Conservation (phyloP, 2,113 vertebrate genomes). For the Urocitellus parryii region DNA sequence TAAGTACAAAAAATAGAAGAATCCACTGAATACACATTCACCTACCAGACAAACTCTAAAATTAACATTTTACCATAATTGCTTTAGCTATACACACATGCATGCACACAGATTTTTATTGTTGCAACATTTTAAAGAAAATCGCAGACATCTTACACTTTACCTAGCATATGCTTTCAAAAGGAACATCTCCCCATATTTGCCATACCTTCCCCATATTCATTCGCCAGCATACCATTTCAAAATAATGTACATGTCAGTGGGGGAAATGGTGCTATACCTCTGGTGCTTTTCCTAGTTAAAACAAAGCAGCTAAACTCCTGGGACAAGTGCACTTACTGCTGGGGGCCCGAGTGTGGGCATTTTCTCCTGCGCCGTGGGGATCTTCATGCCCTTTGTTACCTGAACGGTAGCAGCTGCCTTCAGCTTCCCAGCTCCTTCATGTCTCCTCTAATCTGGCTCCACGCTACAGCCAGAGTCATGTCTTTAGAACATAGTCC, state of each 20-base stretch:
- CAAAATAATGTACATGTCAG: background rate
- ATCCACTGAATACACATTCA: background rate
- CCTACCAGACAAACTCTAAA: background rate
- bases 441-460: background rate
- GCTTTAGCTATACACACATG: background rate
- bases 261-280: background rate
- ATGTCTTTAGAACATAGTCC: background rate
- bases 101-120: background rate
- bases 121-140: conserved; percentile 47
- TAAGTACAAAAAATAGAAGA: conserved; percentile 29
- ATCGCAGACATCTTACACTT: background rate
- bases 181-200: background rate
- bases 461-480: background rate
- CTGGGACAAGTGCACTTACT: background rate
- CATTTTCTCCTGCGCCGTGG: background rate
- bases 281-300: background rate
- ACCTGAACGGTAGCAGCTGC: background rate
- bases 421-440: background rate
- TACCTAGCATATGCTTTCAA: background rate
- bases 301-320: background rate
- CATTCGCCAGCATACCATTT: conserved; percentile 6
- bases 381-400: background rate
- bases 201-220: background rate
- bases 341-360: background rate
- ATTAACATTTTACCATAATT: conserved; percentile 14